A percentile compares a stretch with the other conserved stretches of the same genome.
Conservation (phyloP, 2,888 invertebrate genomes). For the Nudaria mundana region DNA sequence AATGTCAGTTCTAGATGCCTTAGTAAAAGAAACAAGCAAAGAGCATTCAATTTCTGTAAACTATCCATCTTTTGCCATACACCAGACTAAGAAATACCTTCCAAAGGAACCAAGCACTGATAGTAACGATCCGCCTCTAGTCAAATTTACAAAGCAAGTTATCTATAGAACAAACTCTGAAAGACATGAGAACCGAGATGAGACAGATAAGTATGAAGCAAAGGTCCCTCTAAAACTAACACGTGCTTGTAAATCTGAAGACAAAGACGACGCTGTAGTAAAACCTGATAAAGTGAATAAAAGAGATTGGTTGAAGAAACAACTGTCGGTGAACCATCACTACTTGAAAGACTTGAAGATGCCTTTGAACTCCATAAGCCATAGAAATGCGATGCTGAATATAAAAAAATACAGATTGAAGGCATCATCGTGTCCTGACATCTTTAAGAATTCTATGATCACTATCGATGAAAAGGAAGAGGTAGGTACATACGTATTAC, state of each 20-base stretch:
- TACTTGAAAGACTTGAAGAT: constrained; percentile 87
- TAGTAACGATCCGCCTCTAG: constrained; percentile 49
- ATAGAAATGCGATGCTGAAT: constrained; percentile 92
- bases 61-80: constrained; percentile 46
- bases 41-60: constrained; percentile 49
- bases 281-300: constrained; percentile 70
- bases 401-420: constrained; percentile 89
- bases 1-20: constrained; percentile 82
- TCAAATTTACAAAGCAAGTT: constrained; percentile 44
- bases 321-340: constrained; percentile 82
- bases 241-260: constrained; percentile 51
- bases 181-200: constrained; percentile 44
- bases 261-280: constrained; percentile 52
- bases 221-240: constrained; percentile 47
- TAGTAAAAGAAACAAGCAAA: constrained; percentile 54
- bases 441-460: constrained; percentile 94
- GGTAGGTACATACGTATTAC: too few relatives aligned
- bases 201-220: constrained; percentile 47
- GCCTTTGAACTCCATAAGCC: constrained; percentile 91
- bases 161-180: constrained; percentile 61
- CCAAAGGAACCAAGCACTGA: constrained; percentile 29
- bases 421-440: constrained; percentile 95
- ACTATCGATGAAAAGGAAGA: constrained; percentile 89
- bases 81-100: constrained; percentile 22
- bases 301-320: constrained; percentile 73